These are phyloP conservation scores for Cryptotis parvus DNA, from an alignment of 2,113 vertebrate genomes.

Conservation along the genomic window DNA sequence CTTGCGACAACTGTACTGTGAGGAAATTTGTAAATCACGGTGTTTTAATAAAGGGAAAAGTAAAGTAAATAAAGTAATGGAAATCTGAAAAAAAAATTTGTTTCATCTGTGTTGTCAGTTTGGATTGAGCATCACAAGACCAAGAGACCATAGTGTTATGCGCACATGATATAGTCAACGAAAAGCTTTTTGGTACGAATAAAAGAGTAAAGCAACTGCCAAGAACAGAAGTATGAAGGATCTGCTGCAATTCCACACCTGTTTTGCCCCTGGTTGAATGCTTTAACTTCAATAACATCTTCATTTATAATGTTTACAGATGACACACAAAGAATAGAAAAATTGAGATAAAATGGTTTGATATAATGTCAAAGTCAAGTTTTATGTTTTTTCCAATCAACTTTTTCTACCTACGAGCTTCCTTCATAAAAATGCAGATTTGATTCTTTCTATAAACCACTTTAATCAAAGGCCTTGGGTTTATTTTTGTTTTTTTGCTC, in stretches of 20 bases:
- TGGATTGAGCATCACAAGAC: conserved; percentile 27
- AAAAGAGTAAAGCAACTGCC: conserved; percentile 42
- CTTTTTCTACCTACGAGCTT: neutral
- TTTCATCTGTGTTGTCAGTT: neutral
- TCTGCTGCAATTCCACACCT: neutral
- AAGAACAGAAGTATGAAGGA: neutral
- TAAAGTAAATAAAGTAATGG: too few relatives aligned
- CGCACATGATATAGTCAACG: neutral
- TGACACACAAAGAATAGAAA: conserved; percentile 4
- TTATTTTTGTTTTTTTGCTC: neutral
- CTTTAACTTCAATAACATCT: conserved; percentile 44
- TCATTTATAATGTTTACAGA: conserved; percentile 9
- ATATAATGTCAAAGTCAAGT: neutral
- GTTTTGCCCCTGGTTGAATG: neutral
- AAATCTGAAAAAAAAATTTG: too few relatives aligned
- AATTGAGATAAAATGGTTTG: neutral
- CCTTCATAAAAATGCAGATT: conserved; percentile 39
- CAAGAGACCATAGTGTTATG: conserved; percentile 6
- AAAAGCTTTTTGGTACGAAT: conserved; percentile 51
- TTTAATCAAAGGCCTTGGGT: neutral
- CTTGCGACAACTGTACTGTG: too few relatives aligned
- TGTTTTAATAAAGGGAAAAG: too few relatives aligned
- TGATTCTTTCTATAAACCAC: conserved; percentile 26
- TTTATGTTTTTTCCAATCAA: conserved; percentile 45
- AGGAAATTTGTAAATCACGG: too few relatives aligned